Evolutionary conservation across 2,797 vertebrate genomes (phyloP), one percentile per base, ranked within the genome.

Genomic region (Anabacerthia variegaticeps): DNA sequence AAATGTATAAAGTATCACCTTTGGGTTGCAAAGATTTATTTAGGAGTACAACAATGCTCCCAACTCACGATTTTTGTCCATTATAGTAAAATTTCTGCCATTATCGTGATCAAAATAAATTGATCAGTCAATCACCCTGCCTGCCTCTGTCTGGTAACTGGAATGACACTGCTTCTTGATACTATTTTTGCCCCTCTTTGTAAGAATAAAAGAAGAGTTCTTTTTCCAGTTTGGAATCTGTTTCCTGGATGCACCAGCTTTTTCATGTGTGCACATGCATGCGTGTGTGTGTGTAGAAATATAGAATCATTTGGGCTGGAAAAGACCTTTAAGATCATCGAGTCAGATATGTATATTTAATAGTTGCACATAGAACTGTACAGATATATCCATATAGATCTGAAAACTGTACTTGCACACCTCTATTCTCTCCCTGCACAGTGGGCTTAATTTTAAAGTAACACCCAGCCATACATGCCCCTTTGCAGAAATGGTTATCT

Each of bases 31-130:
- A 88, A 48, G 56, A 48, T 82, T 91, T 83, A 41, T 79, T 56
- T 90, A 54, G 23, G 32, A 67, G 36, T 52, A 16, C 49, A 76
- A 10, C 43, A 83, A 82, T 85, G 23, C 41, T 95, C 24, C 43
- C 51, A 88, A 28, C 32, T 82, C 5, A 13, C 55, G 51, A 86
- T 82, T 94, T 79, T 81, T 92, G 78, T 46, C 46, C 19, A 27
- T 75, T 93, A 17, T 15, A 88, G 75, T 44, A 62, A 88, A 83
- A 85, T 80, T 81, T 78, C 68, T 44, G 44, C 66, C 54, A 36
- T 56, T 71, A 37, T 30, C 71, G 65, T 62, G 76, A 83, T 86
- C 71, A 83, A 86, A 91, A 87, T 90, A 84, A 93, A 81, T 86
- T 39, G 71, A 81, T 96, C 73, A 89, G 56, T 93, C 91, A 81